A percentile compares a stretch with the other conserved stretches of the same genome.
These are phyloP conservation scores for Thomomys bottae DNA, from an alignment of 2,113 vertebrate species.

Conservation along the genomic window DNA sequence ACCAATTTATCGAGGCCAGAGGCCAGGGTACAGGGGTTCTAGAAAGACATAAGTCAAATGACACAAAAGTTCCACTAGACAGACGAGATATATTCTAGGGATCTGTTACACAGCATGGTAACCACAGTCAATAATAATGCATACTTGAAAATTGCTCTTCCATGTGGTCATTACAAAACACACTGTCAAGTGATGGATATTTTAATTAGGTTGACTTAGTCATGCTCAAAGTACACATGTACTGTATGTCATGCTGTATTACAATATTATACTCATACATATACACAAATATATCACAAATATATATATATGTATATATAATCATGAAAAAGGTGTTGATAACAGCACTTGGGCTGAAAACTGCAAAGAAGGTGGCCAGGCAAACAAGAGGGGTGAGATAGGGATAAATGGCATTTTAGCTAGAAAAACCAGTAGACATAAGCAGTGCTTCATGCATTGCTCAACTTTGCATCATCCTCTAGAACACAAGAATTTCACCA, in stretches of 20 bases:
- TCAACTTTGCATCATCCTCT: not conserved
- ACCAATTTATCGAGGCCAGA: not conserved
- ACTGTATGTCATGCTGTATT: not conserved
- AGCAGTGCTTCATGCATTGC: not conserved
- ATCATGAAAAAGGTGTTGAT: not conserved
- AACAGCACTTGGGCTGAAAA: not conserved
- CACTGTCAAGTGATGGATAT: not conserved
- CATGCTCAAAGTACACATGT: not conserved
- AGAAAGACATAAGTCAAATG: not conserved
- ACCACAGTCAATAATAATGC: not conserved
- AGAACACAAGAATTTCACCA: not conserved
- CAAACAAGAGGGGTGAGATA: not conserved
- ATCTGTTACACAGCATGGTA: not conserved
- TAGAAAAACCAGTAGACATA: not conserved
- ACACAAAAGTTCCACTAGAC: not conserved
- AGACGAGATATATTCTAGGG: not conserved
- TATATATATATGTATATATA: too few species aligned
- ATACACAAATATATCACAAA: too few species aligned
- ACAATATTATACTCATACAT: too few species aligned
- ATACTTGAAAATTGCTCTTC: slow-evolving; percentile 6
- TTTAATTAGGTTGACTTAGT: not conserved
- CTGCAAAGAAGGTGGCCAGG: not conserved
- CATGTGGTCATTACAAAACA: not conserved
- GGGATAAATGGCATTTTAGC: not conserved
- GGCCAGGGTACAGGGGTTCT: not conserved